These are phyloP conservation scores for Osmoderma eremita DNA, from an alignment of 2,888 invertebrate genomes.

Conservation along the genomic window DNA sequence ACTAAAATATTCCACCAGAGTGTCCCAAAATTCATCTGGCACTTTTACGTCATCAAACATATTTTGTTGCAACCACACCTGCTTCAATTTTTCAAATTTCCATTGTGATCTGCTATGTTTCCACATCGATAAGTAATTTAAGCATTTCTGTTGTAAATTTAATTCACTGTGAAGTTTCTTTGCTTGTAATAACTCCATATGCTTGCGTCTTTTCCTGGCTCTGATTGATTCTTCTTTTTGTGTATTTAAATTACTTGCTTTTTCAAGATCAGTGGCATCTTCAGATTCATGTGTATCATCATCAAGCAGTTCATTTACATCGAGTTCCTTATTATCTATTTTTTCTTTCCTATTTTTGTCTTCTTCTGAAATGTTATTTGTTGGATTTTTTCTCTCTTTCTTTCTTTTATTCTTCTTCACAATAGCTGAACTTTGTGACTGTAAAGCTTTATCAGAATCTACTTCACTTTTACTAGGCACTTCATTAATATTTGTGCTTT, in stretches of 20 bases:
- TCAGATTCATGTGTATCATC: too few relatives aligned
- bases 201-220: conserved; percentile 73
- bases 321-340: not conserved
- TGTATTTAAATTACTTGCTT: not conserved
- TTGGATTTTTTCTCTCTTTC: not conserved
- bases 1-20: conserved; percentile 76
- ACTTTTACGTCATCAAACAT: conserved; percentile 72
- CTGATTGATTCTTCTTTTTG: conserved; percentile 67
- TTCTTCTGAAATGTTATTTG: not conserved
- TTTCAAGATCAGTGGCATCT: not conserved
- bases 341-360: not conserved
- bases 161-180: conserved; percentile 67
- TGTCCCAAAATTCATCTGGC: conserved; percentile 72
- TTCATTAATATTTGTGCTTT: conserved; percentile 49
- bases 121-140: conserved; percentile 79
- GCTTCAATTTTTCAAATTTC: conserved; percentile 84
- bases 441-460: not conserved
- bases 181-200: conserved; percentile 67
- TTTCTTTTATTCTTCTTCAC: not conserved
- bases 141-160: conserved; percentile 70
- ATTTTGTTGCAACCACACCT: conserved; percentile 79
- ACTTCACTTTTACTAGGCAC: not conserved
- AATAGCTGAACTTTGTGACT: not conserved
- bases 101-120: conserved; percentile 75
- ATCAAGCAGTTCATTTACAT: too few relatives aligned